These are phyloP conservation scores for Neodiprion virginianus DNA, from an alignment of 1,140 invertebrate genomes.

Conservation along the genomic window DNA sequence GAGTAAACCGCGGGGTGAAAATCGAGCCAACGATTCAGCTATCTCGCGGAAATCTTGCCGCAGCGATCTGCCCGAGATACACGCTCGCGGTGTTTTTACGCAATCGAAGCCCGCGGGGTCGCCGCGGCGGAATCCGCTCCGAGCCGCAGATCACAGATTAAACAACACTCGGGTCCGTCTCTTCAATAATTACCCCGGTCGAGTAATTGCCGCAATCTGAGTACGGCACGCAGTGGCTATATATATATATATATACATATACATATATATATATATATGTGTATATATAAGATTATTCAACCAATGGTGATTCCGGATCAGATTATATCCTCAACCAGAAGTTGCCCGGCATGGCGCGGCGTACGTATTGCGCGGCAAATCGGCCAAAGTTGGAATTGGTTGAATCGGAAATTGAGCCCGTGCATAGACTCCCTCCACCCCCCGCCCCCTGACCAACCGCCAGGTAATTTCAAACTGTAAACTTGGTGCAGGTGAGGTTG, in stretches of 20 bases:
- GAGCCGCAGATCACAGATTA: slow-evolving; percentile 56
- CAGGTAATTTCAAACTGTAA: slow-evolving; percentile 2
- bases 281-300: slow-evolving; percentile 52
- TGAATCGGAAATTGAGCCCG: slow-evolving; percentile 48
- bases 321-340: slow-evolving; percentile 53
- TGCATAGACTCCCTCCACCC: not conserved
- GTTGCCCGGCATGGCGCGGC: slow-evolving; percentile 49
- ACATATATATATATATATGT: slow-evolving; percentile 18
- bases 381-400: slow-evolving; percentile 58
- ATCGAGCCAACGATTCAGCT: not conserved
- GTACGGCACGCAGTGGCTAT: slow-evolving; percentile 52
- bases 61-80: slow-evolving; percentile 14
- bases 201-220: slow-evolving; percentile 59
- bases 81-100: slow-evolving; percentile 40
- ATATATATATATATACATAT: slow-evolving; percentile 14
- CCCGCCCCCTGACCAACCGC: not conserved
- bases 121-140: slow-evolving; percentile 34
- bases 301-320: slow-evolving; percentile 57
- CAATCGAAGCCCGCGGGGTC: slow-evolving; percentile 43
- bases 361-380: slow-evolving; percentile 28
- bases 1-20: not conserved
- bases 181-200: slow-evolving; percentile 57
- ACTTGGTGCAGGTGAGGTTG: not conserved
- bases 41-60: slow-evolving; percentile 19
- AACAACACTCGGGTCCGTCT: slow-evolving; percentile 59